phyloP scores from a whole-genome alignment of 2,888 invertebrate genomes.

The Tromatobia lineatoria region DNA sequence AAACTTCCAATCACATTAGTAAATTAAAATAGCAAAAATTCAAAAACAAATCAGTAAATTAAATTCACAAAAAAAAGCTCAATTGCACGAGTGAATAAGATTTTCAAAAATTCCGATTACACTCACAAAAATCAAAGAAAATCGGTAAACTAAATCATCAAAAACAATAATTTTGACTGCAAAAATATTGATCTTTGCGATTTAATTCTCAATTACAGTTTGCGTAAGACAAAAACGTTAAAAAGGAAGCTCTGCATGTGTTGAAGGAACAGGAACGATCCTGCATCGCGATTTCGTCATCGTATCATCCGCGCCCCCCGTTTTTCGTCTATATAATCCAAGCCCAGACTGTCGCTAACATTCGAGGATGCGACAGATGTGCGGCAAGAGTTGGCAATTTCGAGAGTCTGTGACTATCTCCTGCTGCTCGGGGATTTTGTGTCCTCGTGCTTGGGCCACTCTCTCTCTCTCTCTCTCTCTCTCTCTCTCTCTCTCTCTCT shows the following conservation, averaged over 20 bases:
- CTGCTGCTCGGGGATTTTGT: constrained; percentile 21
- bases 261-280: constrained; percentile 65
- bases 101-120: too few relatives aligned
- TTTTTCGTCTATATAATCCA: constrained; percentile 17
- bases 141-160: too few relatives aligned
- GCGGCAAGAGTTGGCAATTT: constrained; percentile 42
- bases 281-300: constrained; percentile 69
- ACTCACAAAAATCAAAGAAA: too few relatives aligned
- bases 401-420: constrained; percentile 10
- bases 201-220: neutral
- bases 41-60: too few relatives aligned
- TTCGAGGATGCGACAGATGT: constrained; percentile 59
- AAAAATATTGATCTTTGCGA: neutral
- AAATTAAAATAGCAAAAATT: too few relatives aligned
- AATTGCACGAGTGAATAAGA: too few relatives aligned
- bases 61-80: too few relatives aligned
- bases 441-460: neutral
- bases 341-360: constrained; percentile 6
- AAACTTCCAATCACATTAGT: too few relatives aligned
- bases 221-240: neutral
- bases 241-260: constrained; percentile 40
- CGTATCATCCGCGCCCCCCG: constrained; percentile 37
- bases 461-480: constrained; percentile 1
- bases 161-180: neutral
- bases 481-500: neutral